phyloP scores from a whole-genome alignment of 2,797 vertebrate species.

The Pogonophryne albipinna region DNA sequence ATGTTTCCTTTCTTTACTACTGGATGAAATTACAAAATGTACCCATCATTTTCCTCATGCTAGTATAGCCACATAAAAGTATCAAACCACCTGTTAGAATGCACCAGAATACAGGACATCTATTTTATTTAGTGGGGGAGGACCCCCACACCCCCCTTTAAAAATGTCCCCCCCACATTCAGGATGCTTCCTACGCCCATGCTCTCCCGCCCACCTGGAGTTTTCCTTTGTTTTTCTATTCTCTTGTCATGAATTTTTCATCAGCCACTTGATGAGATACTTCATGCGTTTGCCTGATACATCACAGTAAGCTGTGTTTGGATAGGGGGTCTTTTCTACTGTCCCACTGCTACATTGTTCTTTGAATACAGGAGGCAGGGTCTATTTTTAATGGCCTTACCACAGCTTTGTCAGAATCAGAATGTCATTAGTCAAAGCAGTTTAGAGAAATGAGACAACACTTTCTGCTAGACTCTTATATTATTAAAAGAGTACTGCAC shows the following conservation, averaged over 20 bases:
- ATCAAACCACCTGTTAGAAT: too few species aligned
- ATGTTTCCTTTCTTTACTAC: too few species aligned
- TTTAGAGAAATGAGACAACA: not conserved
- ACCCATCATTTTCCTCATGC: too few species aligned
- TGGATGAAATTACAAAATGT: too few species aligned
- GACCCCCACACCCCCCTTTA: too few species aligned
- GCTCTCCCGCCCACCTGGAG: slow-evolving; percentile 49
- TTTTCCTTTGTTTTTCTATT: slow-evolving; percentile 68
- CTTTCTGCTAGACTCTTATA: not conserved
- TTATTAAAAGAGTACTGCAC: not conserved
- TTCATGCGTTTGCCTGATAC: slow-evolving; percentile 45
- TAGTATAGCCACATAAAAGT: too few species aligned
- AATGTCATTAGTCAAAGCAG: not conserved
- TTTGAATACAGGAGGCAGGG: slow-evolving; percentile 7
- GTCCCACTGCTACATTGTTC: slow-evolving; percentile 10
- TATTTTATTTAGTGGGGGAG: too few species aligned
- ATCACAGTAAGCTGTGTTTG: slow-evolving; percentile 56
- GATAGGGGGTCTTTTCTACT: slow-evolving; percentile 20
- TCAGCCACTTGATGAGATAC: slow-evolving; percentile 62
- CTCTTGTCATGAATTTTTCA: slow-evolving; percentile 76
- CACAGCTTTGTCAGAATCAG: not conserved
- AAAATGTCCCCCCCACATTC: too few species aligned
- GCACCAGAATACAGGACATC: too few species aligned
- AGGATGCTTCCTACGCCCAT: too few species aligned
- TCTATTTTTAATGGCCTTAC: not conserved